Evolutionary conservation across 2,797 vertebrate genomes (phyloP).

Genomic region (Dermochelys coriacea): DNA sequence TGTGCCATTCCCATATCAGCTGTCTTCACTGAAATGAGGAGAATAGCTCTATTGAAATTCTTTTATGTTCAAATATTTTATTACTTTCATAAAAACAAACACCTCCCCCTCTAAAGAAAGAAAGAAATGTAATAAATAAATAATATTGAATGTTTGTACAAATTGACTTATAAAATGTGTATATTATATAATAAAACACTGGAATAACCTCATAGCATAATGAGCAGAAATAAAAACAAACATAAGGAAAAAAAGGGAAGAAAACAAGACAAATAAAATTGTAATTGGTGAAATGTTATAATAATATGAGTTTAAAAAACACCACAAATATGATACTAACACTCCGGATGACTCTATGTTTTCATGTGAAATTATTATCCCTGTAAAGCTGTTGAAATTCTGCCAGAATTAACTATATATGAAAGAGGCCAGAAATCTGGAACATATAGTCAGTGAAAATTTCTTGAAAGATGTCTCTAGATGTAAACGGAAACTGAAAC

Average conservation of each 20-base stretch:
- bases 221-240: background rate
- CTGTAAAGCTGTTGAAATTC: background rate
- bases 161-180: constrained; percentile 21
- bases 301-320: constrained; percentile 22
- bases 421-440: background rate
- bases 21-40: background rate
- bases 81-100: background rate
- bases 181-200: background rate
- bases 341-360: background rate
- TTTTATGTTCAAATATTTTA: background rate
- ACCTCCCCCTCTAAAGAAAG: background rate
- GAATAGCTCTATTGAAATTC: background rate
- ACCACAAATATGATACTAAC: background rate
- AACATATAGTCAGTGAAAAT: background rate
- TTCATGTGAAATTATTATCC: background rate
- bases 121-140: constrained; percentile 5
- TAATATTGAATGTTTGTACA: background rate
- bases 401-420: background rate
- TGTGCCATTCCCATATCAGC: background rate
- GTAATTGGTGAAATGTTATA: background rate
- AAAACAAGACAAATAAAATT: background rate
- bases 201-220: background rate
- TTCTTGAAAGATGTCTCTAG: background rate
- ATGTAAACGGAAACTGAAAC: background rate
- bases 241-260: background rate